Evolutionary conservation across 2,888 invertebrate species (phyloP).

Genomic region (Machimus atricapillus): DNA sequence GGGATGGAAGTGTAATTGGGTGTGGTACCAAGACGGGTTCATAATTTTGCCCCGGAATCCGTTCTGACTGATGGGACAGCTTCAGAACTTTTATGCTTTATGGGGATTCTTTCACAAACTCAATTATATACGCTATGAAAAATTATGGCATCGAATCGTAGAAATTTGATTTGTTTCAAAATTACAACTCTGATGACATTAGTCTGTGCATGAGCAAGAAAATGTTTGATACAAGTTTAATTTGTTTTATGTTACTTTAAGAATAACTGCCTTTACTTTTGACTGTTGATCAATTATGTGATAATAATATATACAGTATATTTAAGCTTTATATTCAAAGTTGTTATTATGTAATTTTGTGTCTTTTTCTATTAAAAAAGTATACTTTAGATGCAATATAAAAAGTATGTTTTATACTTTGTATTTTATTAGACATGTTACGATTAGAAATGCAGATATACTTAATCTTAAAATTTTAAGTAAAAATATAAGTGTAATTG

Average conservation of each 20-base stretch:
- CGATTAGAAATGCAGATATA: no score
- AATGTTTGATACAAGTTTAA: background rate
- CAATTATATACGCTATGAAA: conserved; percentile 14
- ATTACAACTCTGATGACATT: background rate
- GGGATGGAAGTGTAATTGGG: background rate
- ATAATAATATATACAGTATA: no score
- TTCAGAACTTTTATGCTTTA: background rate
- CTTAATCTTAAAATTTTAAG: no score
- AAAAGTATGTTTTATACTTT: no score
- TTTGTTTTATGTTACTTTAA: background rate
- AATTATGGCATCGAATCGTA: background rate
- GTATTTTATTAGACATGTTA: no score
- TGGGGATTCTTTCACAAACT: conserved; percentile 1
- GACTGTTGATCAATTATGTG: no score
- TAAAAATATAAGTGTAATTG: no score
- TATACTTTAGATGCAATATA: no score
- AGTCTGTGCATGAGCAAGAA: background rate
- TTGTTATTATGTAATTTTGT: no score
- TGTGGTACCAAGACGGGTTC: background rate
- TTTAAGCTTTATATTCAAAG: no score
- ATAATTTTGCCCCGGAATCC: background rate
- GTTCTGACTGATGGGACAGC: background rate
- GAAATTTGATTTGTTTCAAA: background rate
- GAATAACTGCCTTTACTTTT: no score
- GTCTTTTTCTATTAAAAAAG: no score